phyloP scores from a whole-genome alignment of 2,797 vertebrate genomes.

The Pseudomugil gertrudae region DNA sequence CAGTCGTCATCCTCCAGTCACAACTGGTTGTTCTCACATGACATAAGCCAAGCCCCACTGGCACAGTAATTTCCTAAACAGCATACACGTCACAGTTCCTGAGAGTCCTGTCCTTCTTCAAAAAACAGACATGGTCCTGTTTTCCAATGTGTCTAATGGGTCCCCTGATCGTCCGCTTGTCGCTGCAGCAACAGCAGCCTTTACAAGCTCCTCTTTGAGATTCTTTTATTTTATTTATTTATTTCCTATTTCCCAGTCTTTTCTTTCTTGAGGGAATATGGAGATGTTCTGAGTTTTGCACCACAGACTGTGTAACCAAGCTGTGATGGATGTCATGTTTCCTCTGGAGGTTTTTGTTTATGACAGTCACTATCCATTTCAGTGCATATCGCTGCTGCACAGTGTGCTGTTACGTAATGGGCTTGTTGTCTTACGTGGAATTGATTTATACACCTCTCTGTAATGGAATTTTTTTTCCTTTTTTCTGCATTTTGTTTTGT shows the following conservation, averaged over 20 bases:
- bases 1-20: conserved; percentile 43
- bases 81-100: conserved; percentile 64
- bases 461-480: conserved; percentile 45
- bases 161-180: conserved; percentile 39
- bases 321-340: conserved; percentile 69
- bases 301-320: conserved; percentile 20
- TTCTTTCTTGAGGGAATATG: conserved; percentile 24
- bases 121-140: conserved; percentile 42
- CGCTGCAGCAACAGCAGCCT: conserved; percentile 23
- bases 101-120: conserved; percentile 53
- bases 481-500: conserved; percentile 44
- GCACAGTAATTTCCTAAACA: conserved; percentile 58
- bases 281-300: conserved; percentile 39
- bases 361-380: conserved; percentile 69
- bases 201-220: conserved; percentile 51
- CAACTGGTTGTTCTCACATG: conserved; percentile 44
- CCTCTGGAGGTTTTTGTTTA: conserved; percentile 64
- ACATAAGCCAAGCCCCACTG: conserved; percentile 39
- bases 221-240: conserved; percentile 27
- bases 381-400: conserved; percentile 54
- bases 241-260: conserved; percentile 25
- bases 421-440: conserved; percentile 59
- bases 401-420: conserved; percentile 58
- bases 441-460: conserved; percentile 65
- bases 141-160: conserved; percentile 49